Conservation (phyloP, 23 tunicate genomes). For the Botrylloides violaceus region DNA sequence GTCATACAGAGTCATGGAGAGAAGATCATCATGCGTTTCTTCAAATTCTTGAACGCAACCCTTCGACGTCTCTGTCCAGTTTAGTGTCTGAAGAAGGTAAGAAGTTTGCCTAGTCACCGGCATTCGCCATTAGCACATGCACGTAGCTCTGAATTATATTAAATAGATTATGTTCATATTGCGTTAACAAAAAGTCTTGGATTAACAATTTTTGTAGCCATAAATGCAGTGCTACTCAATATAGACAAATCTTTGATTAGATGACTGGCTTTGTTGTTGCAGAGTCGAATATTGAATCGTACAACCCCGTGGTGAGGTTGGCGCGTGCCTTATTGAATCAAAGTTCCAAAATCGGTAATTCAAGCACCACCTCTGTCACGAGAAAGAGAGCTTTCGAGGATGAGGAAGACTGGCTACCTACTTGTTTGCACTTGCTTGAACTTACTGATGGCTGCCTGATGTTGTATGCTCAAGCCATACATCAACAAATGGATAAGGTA, state of each 20-base stretch:
- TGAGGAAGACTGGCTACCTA: slow-evolving; percentile 58
- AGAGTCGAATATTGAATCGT: slow-evolving; percentile 73
- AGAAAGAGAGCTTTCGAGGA: slow-evolving; percentile 53
- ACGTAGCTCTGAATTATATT: no score
- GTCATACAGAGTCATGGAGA: slow-evolving; percentile 26
- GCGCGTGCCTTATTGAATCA: slow-evolving; percentile 74
- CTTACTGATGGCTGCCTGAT: slow-evolving; percentile 82
- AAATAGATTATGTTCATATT: no score
- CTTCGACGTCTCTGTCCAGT: slow-evolving; percentile 12
- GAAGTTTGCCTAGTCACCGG: no score
- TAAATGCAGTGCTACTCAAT: no score
- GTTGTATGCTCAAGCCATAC: slow-evolving; percentile 48
- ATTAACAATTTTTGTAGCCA: no score
- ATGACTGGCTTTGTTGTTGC: neutral
- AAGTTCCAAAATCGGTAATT: slow-evolving; percentile 57
- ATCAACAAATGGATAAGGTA: slow-evolving; percentile 94
- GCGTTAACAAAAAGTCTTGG: no score
- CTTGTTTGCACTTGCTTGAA: slow-evolving; percentile 63
- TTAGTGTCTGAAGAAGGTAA: neutral
- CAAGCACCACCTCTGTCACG: slow-evolving; percentile 50
- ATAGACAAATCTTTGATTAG: neutral
- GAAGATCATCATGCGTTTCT: slow-evolving; percentile 23
- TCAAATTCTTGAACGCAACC: slow-evolving; percentile 13
- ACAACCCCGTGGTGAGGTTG: slow-evolving; percentile 79
- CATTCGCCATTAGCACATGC: no score